Percentiles rank a stretch among this genome's conserved stretches.
Evolutionary conservation across 1,140 invertebrate species (phyloP).

Genomic region (Conus ventricosus): DNA sequence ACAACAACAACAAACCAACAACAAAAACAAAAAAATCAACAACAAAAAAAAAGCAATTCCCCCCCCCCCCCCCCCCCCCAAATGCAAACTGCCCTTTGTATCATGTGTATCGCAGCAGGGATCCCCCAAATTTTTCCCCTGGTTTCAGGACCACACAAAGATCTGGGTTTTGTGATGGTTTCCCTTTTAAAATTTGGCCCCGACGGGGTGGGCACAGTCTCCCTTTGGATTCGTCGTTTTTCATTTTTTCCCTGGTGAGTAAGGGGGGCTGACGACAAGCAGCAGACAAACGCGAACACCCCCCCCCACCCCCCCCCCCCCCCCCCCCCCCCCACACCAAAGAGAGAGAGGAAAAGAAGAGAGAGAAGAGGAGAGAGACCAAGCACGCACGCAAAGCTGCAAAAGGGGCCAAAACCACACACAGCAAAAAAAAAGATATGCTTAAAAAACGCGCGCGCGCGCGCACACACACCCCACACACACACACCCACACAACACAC

Average conservation of each 20-base stretch:
- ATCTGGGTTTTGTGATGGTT: not conserved
- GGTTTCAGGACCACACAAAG: constrained; percentile 4
- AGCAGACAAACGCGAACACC: not conserved
- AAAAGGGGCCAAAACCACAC: no score
- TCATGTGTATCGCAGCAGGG: no score
- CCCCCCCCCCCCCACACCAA: not conserved
- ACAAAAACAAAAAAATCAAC: no score
- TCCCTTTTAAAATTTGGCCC: not conserved
- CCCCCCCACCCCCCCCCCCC: no score
- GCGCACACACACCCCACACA: no score
- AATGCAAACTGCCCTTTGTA: no score
- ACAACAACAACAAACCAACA: no score
- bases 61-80: no score
- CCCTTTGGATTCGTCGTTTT: not conserved
- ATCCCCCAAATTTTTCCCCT: no score
- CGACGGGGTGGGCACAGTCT: not conserved
- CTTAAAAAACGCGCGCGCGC: not conserved
- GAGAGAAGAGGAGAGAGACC: not conserved
- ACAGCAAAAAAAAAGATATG: not conserved
- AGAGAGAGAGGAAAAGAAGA: not conserved
- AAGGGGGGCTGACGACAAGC: not conserved
- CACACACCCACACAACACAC: no score
- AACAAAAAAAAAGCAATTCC: no score
- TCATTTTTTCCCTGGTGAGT: not conserved
- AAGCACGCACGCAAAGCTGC: not conserved